These are phyloP conservation scores for Sternotherus odoratus DNA, from an alignment of 2,797 vertebrate genomes.

Conservation along the genomic window DNA sequence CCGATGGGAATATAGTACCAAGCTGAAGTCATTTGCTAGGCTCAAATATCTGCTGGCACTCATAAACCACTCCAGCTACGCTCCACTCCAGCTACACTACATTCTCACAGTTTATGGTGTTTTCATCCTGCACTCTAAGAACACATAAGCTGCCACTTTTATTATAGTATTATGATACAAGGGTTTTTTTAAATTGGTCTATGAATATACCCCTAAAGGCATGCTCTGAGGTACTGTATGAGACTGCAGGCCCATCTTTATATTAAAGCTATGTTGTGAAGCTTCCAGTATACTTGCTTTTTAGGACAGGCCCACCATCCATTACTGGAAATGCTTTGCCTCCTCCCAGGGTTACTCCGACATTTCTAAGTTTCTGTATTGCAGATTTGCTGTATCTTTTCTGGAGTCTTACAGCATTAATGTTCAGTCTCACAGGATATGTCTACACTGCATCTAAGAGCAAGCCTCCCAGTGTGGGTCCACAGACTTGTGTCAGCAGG, in stretches of 20 bases:
- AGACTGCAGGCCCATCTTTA: neutral
- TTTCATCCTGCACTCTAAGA: constrained; percentile 12
- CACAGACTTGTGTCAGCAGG: no score
- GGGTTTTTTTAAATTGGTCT: constrained; percentile 25
- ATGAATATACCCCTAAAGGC: neutral
- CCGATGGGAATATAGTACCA: neutral
- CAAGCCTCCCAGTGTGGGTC: neutral
- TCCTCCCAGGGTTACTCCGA: neutral
- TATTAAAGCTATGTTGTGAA: neutral
- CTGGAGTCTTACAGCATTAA: neutral
- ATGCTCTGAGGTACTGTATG: neutral
- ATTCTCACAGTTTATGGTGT: constrained; percentile 14
- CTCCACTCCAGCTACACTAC: neutral
- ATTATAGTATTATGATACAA: constrained; percentile 23
- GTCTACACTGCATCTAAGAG: no score
- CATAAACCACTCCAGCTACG: neutral
- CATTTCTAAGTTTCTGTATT: constrained; percentile 5
- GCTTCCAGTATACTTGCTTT: constrained; percentile 1
- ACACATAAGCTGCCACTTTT: neutral
- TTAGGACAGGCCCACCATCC: neutral
- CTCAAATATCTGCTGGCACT: constrained; percentile 35
- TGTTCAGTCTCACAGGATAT: neutral
- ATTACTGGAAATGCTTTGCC: constrained; percentile 26
- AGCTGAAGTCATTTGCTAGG: constrained; percentile 40
- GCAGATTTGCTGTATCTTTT: constrained; percentile 2